Percentiles rank a stretch among this genome's conserved stretches.
Evolutionary conservation across 2,113 vertebrate species (phyloP).

Genomic region (Pelvicachromis taeniatus): DNA sequence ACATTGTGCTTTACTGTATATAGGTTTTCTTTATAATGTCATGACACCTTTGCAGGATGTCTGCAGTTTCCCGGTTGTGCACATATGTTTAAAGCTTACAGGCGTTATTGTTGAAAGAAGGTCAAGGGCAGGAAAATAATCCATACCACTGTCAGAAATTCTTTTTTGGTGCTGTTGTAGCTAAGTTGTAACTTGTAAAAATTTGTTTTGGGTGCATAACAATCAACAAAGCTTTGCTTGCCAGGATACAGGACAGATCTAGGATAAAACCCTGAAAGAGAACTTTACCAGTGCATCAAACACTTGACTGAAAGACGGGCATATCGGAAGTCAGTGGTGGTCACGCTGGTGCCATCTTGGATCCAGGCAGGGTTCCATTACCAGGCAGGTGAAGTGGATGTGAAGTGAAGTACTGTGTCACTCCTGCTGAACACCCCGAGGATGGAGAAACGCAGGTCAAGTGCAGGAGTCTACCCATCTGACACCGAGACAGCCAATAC

Average conservation of each 20-base stretch:
- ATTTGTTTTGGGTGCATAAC: neutral
- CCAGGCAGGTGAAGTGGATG: constrained; percentile 57
- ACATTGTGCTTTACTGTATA: neutral
- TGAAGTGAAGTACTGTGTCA: constrained; percentile 60
- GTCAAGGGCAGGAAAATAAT: neutral
- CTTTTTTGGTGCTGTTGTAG: neutral
- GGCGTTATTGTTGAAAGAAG: neutral
- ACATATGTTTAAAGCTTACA: neutral
- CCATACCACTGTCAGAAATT: neutral
- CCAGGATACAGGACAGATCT: neutral
- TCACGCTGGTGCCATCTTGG: constrained; percentile 54
- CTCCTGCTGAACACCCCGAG: constrained; percentile 6
- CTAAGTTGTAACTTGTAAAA: neutral
- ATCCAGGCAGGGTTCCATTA: constrained; percentile 32
- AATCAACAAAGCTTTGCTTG: neutral
- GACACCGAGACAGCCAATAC: constrained; percentile 12
- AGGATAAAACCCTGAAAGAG: neutral
- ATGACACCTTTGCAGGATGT: neutral
- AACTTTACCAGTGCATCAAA: constrained; percentile 15
- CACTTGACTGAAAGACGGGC: constrained; percentile 26
- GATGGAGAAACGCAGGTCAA: constrained; percentile 52
- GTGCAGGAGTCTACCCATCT: constrained; percentile 22
- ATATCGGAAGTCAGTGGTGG: constrained; percentile 30
- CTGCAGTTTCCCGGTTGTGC: neutral
- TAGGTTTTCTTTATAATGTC: neutral